phyloP scores from a whole-genome alignment of 2,113 vertebrate genomes.

The Hydrolagus affinis region DNA sequence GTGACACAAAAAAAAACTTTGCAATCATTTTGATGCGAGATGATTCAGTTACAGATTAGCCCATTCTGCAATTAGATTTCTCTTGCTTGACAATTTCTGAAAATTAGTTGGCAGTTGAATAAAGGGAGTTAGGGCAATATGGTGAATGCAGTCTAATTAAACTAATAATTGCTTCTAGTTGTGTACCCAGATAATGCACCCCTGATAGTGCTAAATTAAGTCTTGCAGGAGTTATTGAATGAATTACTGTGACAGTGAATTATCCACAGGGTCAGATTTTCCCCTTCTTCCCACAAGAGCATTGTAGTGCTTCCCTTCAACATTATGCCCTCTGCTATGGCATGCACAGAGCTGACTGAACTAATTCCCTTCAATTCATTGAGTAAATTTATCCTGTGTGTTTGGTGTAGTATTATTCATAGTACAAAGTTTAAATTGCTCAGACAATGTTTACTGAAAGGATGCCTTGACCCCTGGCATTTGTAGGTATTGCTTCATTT shows the following conservation, averaged over 20 bases:
- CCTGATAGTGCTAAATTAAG: slow-evolving; percentile 67
- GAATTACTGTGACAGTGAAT: slow-evolving; percentile 50
- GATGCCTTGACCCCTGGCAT: neutral
- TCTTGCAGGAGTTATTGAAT: slow-evolving; percentile 55
- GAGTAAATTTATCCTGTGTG: neutral
- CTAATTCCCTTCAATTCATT: neutral
- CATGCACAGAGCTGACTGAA: neutral
- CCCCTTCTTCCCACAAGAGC: slow-evolving; percentile 5
- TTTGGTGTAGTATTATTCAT: neutral
- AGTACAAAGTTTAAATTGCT: neutral
- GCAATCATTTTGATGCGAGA: neutral
- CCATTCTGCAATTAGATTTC: slow-evolving; percentile 63
- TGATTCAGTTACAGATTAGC: slow-evolving; percentile 47
- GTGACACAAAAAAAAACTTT: slow-evolving; percentile 3
- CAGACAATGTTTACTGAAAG: neutral
- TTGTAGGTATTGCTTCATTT: slow-evolving; percentile 4
- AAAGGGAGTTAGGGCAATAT: slow-evolving; percentile 57
- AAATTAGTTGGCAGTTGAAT: slow-evolving; percentile 68
- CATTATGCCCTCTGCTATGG: neutral
- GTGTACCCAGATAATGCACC: slow-evolving; percentile 64
- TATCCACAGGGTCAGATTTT: slow-evolving; percentile 38
- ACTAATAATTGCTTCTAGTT: slow-evolving; percentile 68
- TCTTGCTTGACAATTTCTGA: slow-evolving; percentile 64
- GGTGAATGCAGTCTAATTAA: slow-evolving; percentile 67
- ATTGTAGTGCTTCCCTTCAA: slow-evolving; percentile 37